These are phyloP conservation scores for Habroteleia sp. DNA, from an alignment of 2,888 invertebrate genomes.

Conservation along the genomic window DNA sequence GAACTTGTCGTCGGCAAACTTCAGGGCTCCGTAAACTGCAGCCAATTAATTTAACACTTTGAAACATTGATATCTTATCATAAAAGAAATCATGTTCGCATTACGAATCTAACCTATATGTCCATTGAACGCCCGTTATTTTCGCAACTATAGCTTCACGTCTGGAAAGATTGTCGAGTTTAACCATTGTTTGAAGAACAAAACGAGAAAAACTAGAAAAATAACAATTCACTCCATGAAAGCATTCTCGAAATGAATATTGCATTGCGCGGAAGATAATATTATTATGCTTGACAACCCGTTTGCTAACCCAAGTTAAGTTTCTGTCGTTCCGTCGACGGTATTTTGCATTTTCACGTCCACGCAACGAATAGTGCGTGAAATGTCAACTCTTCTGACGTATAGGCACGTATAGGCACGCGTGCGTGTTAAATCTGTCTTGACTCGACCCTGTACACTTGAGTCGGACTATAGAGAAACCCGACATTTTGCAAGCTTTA, in stretches of 20 bases:
- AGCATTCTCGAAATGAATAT: constrained; percentile 16
- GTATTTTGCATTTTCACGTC: constrained; percentile 39
- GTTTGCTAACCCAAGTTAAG: constrained; percentile 26
- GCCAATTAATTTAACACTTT: too few relatives aligned
- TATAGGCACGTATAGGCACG: constrained; percentile 30
- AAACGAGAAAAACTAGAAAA: constrained; percentile 26
- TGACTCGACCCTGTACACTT: constrained; percentile 25
- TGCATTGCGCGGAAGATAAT: constrained; percentile 35
- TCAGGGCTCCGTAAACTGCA: too few relatives aligned
- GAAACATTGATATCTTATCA: too few relatives aligned
- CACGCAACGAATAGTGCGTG: constrained; percentile 48
- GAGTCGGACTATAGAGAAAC: constrained; percentile 18
- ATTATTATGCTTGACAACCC: constrained; percentile 48
- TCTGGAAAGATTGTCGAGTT: too few relatives aligned
- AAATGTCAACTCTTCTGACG: constrained; percentile 38
- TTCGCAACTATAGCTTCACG: too few relatives aligned
- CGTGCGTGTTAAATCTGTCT: constrained; percentile 52
- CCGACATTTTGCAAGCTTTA: constrained; percentile 27
- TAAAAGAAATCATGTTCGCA: too few relatives aligned
- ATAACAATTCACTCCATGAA: constrained; percentile 10
- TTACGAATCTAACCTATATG: too few relatives aligned
- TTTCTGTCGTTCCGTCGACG: constrained; percentile 26
- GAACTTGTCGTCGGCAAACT: too few relatives aligned
- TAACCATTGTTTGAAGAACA: too few relatives aligned
- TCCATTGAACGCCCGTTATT: too few relatives aligned